A percentile compares a stretch with the other conserved stretches of the same genome.
Evolutionary conservation across 2,113 vertebrate genomes (phyloP).

Genomic region (Anser brachyrhynchus): DNA sequence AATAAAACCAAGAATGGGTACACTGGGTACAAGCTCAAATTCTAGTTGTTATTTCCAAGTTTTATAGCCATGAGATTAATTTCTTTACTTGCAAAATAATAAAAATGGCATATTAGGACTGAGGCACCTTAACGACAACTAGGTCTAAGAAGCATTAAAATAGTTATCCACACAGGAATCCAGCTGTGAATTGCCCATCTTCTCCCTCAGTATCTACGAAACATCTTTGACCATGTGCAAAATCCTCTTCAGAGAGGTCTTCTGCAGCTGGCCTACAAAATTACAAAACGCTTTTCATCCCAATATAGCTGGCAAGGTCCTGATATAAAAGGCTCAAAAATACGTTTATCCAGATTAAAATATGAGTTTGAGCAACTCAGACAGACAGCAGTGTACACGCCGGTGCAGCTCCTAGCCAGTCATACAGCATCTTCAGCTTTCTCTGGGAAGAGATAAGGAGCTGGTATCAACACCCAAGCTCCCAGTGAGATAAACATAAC

Average conservation of each 20-base stretch:
- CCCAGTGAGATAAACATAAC: neutral
- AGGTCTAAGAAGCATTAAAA: neutral
- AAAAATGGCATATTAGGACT: neutral
- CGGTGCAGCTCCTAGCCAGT: neutral
- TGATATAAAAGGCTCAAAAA: neutral
- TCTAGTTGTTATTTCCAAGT: neutral
- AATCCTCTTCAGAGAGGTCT: neutral
- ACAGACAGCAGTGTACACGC: neutral
- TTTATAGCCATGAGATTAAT: neutral
- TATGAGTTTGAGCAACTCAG: neutral
- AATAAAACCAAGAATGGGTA: neutral
- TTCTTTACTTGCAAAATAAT: neutral
- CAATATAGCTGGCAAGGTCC: neutral
- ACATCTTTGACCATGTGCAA: neutral
- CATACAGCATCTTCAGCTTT: neutral
- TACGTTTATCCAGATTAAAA: neutral
- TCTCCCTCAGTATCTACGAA: neutral
- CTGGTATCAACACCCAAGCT: accelerated
- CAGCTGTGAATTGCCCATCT: neutral
- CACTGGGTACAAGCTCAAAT: neutral
- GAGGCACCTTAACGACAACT: neutral
- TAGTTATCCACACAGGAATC: neutral
- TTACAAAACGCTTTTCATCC: neutral
- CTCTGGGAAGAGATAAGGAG: neutral
- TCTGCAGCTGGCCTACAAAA: neutral